Conservation (phyloP, 2,797 vertebrate genomes). For the Cynodonichthys magdalenae region DNA sequence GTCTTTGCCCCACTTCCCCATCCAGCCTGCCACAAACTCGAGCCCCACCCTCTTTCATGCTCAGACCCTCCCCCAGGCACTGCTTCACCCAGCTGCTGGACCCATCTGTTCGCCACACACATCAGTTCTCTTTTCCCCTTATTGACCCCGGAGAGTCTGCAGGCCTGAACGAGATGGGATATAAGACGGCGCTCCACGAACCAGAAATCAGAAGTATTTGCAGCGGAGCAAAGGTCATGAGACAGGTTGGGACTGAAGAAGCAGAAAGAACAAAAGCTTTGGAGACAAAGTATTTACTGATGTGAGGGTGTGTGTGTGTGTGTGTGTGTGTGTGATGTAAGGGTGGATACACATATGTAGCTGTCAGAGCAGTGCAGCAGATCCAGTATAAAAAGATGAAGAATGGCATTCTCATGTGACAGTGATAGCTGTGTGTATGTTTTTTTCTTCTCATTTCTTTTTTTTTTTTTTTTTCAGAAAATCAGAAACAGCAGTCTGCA, state of each 20-base stretch:
- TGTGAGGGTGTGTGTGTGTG: conserved; percentile 45
- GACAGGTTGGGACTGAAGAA: neutral
- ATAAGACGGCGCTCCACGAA: conserved; percentile 12
- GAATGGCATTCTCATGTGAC: conserved; percentile 35
- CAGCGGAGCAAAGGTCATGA: neutral
- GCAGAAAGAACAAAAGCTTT: conserved; percentile 7
- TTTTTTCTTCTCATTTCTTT: neutral
- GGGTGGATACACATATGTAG: conserved; percentile 32
- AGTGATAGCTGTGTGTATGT: conserved; percentile 37
- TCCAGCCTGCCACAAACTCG: conserved; percentile 82
- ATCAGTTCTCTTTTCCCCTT: conserved; percentile 90
- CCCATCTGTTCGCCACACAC: conserved; percentile 89
- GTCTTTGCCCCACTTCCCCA: conserved; percentile 85
- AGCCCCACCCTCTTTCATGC: conserved; percentile 86
- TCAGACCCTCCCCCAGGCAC: conserved; percentile 85
- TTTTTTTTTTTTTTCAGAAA: conserved; percentile 13
- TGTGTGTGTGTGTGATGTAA: conserved; percentile 59
- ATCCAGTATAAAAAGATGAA: conserved; percentile 6
- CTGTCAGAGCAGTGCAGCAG: conserved; percentile 32
- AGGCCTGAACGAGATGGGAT: conserved; percentile 32
- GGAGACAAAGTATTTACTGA: conserved; percentile 41
- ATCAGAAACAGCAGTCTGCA: conserved; percentile 12
- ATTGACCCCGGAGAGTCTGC: conserved; percentile 77
- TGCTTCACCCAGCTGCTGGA: conserved; percentile 86
- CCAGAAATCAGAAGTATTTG: conserved; percentile 11